Base-by-base conservation (phyloP, 2,888 invertebrate genomes). In the Phyllotreta striolata region DNA sequence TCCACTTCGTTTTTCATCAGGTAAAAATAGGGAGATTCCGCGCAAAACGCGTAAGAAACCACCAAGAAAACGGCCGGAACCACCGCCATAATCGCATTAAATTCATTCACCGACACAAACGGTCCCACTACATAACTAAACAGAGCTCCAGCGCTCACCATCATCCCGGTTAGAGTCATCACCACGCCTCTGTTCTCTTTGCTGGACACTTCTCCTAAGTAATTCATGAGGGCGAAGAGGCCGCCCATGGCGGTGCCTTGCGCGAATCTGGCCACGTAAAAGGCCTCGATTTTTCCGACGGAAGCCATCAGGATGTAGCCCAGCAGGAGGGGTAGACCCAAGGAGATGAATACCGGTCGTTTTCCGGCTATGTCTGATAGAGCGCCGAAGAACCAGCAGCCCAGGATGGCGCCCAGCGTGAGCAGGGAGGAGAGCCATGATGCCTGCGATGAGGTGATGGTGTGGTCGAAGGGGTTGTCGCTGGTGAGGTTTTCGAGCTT, bases 1-100 rank as follows among this genome's bases (percentile, higher is more conserved):
- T 85, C 81, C 0, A 80, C 80, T 55, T 85, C 79, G 24, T 88
- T 86, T 79, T 88, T 85, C 13, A 83, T 81, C 1, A 91, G 80
- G 43, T 88, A 83, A 73, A 87, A 91, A 66, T 90, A 87, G 0
- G 96, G 95, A 0, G 92, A 90, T 77, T 96, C 96, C 0, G 93
- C 93, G 85, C 93, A 89, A 68, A 89, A 87, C 74, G 89, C 84
- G 78, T 90, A 88, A 73, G 91, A 89, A 0, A 86, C 69, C 0
- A 84, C 71, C 0, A 86, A 81, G 47, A 85, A 77, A 1, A 81
- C 13, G 0, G 78, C 75, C 0, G 79, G 74, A 1, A 84, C 59
- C 0, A 88, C 79, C 0, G 90, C 88, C 24, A 74, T 66, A 46
- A 90, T 77, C 0, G 85, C 79, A 62, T 89, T 87, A 12, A 91